phyloP scores from a whole-genome alignment of 2,888 invertebrate genomes.

The Patella depressa region DNA sequence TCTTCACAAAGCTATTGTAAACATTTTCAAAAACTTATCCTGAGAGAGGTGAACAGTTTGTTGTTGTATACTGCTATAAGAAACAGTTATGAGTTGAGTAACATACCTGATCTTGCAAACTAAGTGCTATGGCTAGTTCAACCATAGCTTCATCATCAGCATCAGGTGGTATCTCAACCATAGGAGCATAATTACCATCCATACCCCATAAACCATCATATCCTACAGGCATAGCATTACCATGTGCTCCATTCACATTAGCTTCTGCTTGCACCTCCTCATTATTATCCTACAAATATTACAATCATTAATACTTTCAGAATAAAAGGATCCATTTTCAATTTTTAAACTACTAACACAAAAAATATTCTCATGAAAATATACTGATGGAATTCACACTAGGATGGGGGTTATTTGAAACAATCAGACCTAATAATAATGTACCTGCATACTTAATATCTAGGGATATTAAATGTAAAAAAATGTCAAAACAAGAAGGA shows the following conservation, averaged over 20 bases:
- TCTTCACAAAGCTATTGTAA: slow-evolving; percentile 12
- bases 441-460: too few relatives aligned
- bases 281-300: neutral
- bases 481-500: too few relatives aligned
- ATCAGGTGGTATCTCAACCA: slow-evolving; percentile 92
- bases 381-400: too few relatives aligned
- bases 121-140: slow-evolving; percentile 94
- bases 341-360: too few relatives aligned
- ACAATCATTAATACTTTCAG: too few relatives aligned
- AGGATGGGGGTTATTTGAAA: too few relatives aligned
- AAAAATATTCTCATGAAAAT: too few relatives aligned
- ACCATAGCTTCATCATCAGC: slow-evolving; percentile 98
- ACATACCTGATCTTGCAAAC: slow-evolving; percentile 78
- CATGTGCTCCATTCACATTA: slow-evolving; percentile 41
- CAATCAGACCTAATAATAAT: too few relatives aligned
- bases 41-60: slow-evolving; percentile 14
- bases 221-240: slow-evolving; percentile 50
- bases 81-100: neutral
- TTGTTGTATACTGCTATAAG: neutral
- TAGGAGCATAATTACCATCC: slow-evolving; percentile 79
- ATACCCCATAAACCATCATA: slow-evolving; percentile 72
- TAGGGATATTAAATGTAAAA: too few relatives aligned
- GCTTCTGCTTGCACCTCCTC: slow-evolving; percentile 46
- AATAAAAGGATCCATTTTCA: too few relatives aligned
- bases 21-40: slow-evolving; percentile 26